A percentile compares a stretch with the other conserved stretches of the same genome.
These are phyloP conservation scores for Pipistrellus kuhlii DNA, from an alignment of 2,797 vertebrate genomes.

Conservation along the genomic window DNA sequence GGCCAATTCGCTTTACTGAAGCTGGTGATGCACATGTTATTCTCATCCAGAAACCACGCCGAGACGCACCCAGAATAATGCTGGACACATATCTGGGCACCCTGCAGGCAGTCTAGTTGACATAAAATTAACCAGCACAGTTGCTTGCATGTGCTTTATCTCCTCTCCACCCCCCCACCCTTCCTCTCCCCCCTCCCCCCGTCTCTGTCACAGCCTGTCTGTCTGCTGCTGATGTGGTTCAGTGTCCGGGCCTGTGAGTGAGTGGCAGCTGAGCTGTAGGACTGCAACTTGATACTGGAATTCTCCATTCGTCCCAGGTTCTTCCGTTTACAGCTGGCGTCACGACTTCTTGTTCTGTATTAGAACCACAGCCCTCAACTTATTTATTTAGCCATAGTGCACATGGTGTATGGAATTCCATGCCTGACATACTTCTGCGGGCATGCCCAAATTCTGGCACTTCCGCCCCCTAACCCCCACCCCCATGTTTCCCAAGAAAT, in stretches of 20 bases:
- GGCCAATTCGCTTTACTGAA: not conserved
- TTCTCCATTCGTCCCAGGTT: not conserved
- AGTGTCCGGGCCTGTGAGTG: not conserved
- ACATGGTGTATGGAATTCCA: constrained; percentile 66
- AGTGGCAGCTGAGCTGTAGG: constrained; percentile 12
- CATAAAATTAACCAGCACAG: not conserved
- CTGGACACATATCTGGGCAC: not conserved
- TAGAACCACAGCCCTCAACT: constrained; percentile 28
- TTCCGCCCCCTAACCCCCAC: not conserved
- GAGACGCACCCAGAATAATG: not conserved
- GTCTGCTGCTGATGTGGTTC: not conserved
- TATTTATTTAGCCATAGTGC: not conserved
- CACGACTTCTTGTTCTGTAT: constrained; percentile 59
- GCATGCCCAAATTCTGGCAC: constrained; percentile 64
- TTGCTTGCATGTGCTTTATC: not conserved
- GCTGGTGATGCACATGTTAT: not conserved
- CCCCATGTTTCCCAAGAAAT: constrained; percentile 54
- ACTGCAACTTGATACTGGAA: not conserved
- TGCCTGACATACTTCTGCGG: constrained; percentile 16
- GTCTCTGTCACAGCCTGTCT: not conserved
- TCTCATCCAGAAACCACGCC: not conserved
- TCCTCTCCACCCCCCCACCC: fast-evolving
- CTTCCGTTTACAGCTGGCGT: constrained; percentile 52
- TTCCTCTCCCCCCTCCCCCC: not conserved
- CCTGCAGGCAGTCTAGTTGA: not conserved